Percentiles rank a stretch among this genome's conserved stretches.
Conservation (phyloP, 2,888 invertebrate genomes). For the Trichopria drosophilae region DNA sequence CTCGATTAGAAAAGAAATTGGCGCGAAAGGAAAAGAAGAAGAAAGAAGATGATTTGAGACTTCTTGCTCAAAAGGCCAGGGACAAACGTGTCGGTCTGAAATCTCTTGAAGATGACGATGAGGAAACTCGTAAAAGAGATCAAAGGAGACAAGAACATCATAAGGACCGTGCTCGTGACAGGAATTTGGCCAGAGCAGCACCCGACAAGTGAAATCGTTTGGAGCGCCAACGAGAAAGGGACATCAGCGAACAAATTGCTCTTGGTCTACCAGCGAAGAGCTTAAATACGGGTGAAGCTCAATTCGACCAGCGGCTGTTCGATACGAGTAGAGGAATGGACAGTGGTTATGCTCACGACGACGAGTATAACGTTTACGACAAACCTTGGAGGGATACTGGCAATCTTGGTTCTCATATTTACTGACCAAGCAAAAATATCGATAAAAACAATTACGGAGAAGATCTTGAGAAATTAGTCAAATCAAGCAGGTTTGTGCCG, state of each 20-base stretch:
- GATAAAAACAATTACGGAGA: constrained; percentile 90
- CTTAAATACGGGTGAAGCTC: constrained; percentile 69
- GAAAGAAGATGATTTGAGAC: constrained; percentile 91
- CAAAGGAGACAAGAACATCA: constrained; percentile 85
- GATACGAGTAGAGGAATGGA: constrained; percentile 93
- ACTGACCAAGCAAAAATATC: constrained; percentile 82
- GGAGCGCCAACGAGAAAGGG: constrained; percentile 88
- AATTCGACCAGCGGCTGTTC: constrained; percentile 95
- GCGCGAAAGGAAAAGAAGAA: constrained; percentile 98
- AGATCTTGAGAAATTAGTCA: constrained; percentile 86
- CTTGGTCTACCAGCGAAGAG: constrained; percentile 89
- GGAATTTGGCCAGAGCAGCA: constrained; percentile 90
- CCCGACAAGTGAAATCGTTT: constrained; percentile 91
- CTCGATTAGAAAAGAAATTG: constrained; percentile 92
- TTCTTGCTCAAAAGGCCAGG: constrained; percentile 91
- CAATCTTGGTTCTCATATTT: constrained; percentile 84
- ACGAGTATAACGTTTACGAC: constrained; percentile 96
- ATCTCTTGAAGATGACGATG: constrained; percentile 61
- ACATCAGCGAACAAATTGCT: constrained; percentile 98
- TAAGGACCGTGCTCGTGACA: constrained; percentile 87
- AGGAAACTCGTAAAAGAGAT: constrained; percentile 81
- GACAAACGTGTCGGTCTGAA: constrained; percentile 90
- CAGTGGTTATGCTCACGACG: constrained; percentile 94
- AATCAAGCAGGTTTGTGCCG: constrained; percentile 92
- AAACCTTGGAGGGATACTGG: constrained; percentile 95